Conservation (phyloP, 2,888 invertebrate genomes). For the Pachliopta kotzebuea region DNA sequence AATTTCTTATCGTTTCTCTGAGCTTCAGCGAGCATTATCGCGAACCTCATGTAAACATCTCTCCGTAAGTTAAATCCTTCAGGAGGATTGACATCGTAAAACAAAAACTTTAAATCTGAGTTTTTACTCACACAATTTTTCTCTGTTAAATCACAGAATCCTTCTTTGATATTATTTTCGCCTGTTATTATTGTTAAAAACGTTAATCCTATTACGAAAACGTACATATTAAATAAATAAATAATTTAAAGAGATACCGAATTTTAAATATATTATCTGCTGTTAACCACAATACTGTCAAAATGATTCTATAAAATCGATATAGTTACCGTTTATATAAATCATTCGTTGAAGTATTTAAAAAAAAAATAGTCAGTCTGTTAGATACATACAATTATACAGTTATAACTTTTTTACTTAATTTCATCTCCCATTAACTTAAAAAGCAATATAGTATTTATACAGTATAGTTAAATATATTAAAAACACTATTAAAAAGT, state of each 20-base stretch:
- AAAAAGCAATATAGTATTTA: no score
- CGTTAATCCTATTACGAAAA: slow-evolving; percentile 13
- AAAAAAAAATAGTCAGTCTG: neutral
- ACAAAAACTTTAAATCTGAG: slow-evolving; percentile 82
- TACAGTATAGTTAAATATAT: no score
- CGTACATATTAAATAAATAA: slow-evolving; percentile 19
- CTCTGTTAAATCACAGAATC: slow-evolving; percentile 31
- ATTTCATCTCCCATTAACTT: no score
- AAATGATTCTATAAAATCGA: neutral
- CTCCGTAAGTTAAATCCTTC: slow-evolving; percentile 98
- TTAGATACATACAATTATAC: no score
- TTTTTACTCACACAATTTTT: slow-evolving; percentile 25
- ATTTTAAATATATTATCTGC: neutral
- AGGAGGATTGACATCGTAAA: slow-evolving; percentile 96
- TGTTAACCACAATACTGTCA: neutral
- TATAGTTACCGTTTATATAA: neutral
- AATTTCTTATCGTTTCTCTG: slow-evolving; percentile 68
- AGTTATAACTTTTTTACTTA: no score
- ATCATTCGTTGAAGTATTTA: neutral
- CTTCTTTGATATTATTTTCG: slow-evolving; percentile 27
- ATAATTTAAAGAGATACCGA: neutral
- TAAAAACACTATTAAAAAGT: no score
- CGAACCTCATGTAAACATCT: slow-evolving; percentile 97
- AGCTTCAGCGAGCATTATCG: slow-evolving; percentile 88
- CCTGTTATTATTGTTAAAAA: slow-evolving; percentile 19